A percentile compares a stretch with the other conserved stretches of the same genome.
Evolutionary conservation across 2,797 vertebrate genomes (phyloP).

Genomic region (Sebastes elongatus): DNA sequence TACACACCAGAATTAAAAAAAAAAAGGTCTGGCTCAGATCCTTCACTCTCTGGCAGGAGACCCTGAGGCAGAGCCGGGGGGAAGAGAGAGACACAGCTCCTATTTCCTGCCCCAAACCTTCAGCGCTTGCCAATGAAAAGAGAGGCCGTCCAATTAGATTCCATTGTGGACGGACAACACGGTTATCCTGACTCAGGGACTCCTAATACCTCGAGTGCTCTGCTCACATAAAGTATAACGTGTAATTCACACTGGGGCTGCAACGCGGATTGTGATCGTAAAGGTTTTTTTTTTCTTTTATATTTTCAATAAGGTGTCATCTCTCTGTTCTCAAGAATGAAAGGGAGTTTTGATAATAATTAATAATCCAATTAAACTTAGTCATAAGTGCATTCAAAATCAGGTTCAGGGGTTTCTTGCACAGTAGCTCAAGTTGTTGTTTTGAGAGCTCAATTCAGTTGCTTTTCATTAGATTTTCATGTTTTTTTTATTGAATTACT

Average conservation of each 20-base stretch:
- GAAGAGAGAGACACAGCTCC: constrained; percentile 61
- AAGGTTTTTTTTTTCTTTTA: neutral
- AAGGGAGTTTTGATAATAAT: neutral
- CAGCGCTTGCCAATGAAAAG: constrained; percentile 76
- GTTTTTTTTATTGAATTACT: neutral
- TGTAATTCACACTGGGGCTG: neutral
- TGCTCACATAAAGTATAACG: neutral
- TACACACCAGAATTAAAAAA: constrained; percentile 16
- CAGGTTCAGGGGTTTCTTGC: neutral
- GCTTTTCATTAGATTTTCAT: neutral
- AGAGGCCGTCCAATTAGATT: constrained; percentile 68
- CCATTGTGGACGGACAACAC: constrained; percentile 54
- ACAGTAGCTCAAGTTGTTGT: neutral
- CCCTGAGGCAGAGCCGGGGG: constrained; percentile 61
- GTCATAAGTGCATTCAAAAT: neutral
- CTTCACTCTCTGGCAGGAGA: constrained; percentile 65
- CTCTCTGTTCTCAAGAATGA: neutral
- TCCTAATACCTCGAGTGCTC: constrained; percentile 29
- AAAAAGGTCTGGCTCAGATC: constrained; percentile 55
- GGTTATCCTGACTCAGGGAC: constrained; percentile 71
- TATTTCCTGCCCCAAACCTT: constrained; percentile 76
- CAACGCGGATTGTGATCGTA: neutral
- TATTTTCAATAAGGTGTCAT: neutral
- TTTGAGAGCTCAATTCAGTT: neutral
- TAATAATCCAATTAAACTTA: neutral